Conservation (phyloP, 2,797 vertebrate species). For the Linurgus olivaceus region DNA sequence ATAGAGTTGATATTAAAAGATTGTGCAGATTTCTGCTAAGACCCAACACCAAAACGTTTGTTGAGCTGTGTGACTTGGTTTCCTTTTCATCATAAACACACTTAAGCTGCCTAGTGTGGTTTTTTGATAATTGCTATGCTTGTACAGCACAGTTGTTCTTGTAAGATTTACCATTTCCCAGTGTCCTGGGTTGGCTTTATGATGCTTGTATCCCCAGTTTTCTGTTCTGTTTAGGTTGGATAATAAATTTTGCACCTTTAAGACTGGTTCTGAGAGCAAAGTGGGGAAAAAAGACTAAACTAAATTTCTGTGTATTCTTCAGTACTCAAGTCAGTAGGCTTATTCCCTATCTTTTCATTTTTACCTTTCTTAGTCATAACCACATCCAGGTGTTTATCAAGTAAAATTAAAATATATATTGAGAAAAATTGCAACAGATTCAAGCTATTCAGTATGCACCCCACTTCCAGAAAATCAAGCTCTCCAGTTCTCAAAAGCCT, state of each 20-base stretch:
- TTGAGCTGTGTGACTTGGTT: not conserved
- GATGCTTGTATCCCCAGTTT: not conserved
- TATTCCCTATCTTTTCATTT: not conserved
- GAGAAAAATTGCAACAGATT: not conserved
- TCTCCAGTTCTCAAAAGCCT: constrained; percentile 23
- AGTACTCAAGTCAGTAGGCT: not conserved
- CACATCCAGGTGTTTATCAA: not conserved
- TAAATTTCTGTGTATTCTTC: not conserved
- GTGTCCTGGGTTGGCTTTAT: not conserved
- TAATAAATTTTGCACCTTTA: not conserved
- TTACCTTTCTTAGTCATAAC: not conserved
- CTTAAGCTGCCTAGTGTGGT: not conserved
- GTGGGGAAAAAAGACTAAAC: not conserved
- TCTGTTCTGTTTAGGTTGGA: not conserved
- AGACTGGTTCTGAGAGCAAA: not conserved
- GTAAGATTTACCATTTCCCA: not conserved
- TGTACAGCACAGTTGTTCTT: not conserved
- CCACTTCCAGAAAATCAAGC: constrained; percentile 38
- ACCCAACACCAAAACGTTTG: not conserved
- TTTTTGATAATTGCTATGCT: not conserved
- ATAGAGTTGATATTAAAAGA: not conserved
- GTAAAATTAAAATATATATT: not conserved
- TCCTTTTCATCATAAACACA: not conserved
- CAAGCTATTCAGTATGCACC: constrained; percentile 42
- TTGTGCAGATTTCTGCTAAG: not conserved